Evolutionary conservation across 2,888 invertebrate genomes (phyloP), one percentile per base, ranked within the genome.

Genomic region (Ornithoptera priamus): DNA sequence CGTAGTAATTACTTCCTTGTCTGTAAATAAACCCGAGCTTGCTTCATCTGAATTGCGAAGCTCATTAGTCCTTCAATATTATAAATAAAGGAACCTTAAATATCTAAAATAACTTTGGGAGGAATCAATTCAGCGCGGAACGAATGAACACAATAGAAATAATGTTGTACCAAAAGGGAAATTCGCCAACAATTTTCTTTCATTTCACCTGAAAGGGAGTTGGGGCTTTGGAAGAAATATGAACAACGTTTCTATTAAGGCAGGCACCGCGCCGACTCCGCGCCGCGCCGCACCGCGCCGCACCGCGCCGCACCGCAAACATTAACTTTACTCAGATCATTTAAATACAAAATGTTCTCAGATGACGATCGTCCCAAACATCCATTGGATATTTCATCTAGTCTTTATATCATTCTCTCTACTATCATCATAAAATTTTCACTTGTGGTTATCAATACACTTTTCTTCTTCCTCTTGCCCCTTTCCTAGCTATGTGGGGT

Each of bases 121-220:
- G 59, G 59, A 63, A 70, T 67, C 70, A 70, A 70, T 70, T 70
- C 63, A 70, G 39, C n/a, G 67, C 53, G 58, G 67, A 70, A 53
- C 70, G 59, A 53, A 36, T 62, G 62, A 20, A 59, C 58, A 66
- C 67, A 70, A 70, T 70, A 67, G 70, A 56, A 62, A 70, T 66
- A 58, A 59, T 60, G 67, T 59, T 67, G 6, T 56, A 56, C 70
- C 63, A 63, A 67, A 63, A 59, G 59, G 62, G 39, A 63, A 53
- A 67, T 70, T 67, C 56, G 53, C 39, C 53, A 15, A 59, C 63
- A 60, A 42, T 70, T 56, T 64, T 63, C 60, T 60, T 62, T 63
- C 59, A 63, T 67, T 70, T 64, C 60, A 67, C 56, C 60, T 63
- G 42, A 64, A 70, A 42, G 63, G 63, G 59, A 63, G 58, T 67